These are phyloP conservation scores for Acanthurus lineatus DNA, from an alignment of 2,797 vertebrate genomes.

Conservation along the genomic window DNA sequence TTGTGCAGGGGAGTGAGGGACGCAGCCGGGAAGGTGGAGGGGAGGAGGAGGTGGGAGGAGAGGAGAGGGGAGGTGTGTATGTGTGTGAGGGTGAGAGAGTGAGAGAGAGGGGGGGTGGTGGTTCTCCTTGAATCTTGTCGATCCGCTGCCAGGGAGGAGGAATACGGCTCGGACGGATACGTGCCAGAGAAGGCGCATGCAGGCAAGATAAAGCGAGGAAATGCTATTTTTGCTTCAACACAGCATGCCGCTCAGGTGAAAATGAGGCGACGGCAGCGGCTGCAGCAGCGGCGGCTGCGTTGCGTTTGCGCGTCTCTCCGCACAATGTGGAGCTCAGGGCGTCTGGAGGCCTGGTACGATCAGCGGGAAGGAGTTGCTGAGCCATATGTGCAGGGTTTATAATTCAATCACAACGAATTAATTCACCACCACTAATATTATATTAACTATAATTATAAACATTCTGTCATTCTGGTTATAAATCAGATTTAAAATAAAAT, in stretches of 20 bases:
- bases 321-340: slow-evolving; percentile 33
- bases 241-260: slow-evolving; percentile 58
- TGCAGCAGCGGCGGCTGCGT: slow-evolving; percentile 8
- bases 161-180: slow-evolving; percentile 52
- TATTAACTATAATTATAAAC: slow-evolving; percentile 8
- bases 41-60: slow-evolving; percentile 18
- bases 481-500: slow-evolving; percentile 4
- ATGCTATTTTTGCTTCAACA: slow-evolving; percentile 75
- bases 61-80: background rate
- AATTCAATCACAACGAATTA: slow-evolving; percentile 39
- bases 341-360: slow-evolving; percentile 58
- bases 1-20: slow-evolving; percentile 77
- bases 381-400: slow-evolving; percentile 45
- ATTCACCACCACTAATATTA: slow-evolving; percentile 12
- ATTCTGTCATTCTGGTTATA: background rate
- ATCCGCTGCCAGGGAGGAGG: slow-evolving; percentile 61
- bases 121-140: slow-evolving; percentile 74
- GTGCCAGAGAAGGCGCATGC: slow-evolving; percentile 68
- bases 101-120: background rate
- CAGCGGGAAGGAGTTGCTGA: slow-evolving; percentile 51
- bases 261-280: slow-evolving; percentile 30
- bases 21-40: slow-evolving; percentile 53
- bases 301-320: slow-evolving; percentile 36
- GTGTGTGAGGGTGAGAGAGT: background rate
- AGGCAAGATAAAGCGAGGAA: slow-evolving; percentile 66